Evolutionary conservation across 2,113 vertebrate genomes (phyloP).

Genomic region (Speoplatyrhinus poulsoni): DNA sequence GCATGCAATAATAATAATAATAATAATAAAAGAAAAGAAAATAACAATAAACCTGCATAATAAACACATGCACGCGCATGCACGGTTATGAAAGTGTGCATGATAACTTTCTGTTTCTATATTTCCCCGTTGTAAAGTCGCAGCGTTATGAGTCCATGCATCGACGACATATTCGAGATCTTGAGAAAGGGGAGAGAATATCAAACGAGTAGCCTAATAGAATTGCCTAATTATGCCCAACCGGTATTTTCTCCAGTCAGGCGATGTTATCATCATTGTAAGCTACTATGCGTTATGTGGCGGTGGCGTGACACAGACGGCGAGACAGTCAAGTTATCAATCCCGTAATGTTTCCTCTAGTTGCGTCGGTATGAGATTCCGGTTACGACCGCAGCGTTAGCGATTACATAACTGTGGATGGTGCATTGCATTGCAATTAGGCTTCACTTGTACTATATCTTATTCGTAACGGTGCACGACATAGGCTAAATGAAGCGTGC

Average conservation of each 20-base stretch:
- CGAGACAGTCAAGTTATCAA: background rate
- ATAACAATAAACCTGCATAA: constrained; percentile 35
- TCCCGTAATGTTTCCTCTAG: constrained; percentile 20
- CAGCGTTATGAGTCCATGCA: background rate
- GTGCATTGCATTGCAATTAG: constrained; percentile 46
- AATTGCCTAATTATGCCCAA: no score
- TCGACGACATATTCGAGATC: background rate
- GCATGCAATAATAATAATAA: constrained; percentile 27
- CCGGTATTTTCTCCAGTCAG: background rate
- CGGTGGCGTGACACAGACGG: background rate
- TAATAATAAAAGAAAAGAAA: constrained; percentile 6
- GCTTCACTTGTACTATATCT: no score
- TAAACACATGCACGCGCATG: constrained; percentile 26
- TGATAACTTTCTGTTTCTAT: constrained; percentile 18
- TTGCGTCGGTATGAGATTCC: constrained; percentile 8
- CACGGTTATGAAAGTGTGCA: constrained; percentile 22
- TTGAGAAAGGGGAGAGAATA: background rate
- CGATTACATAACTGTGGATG: constrained; percentile 67
- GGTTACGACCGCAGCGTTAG: constrained; percentile 44
- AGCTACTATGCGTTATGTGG: no score
- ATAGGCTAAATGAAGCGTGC: no score
- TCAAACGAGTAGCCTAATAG: background rate
- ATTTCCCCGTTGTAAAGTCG: constrained; percentile 31
- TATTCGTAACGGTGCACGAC: no score
- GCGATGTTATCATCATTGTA: no score